phyloP scores from a whole-genome alignment of 2,888 invertebrate species.

The Abrostola triplasia region DNA sequence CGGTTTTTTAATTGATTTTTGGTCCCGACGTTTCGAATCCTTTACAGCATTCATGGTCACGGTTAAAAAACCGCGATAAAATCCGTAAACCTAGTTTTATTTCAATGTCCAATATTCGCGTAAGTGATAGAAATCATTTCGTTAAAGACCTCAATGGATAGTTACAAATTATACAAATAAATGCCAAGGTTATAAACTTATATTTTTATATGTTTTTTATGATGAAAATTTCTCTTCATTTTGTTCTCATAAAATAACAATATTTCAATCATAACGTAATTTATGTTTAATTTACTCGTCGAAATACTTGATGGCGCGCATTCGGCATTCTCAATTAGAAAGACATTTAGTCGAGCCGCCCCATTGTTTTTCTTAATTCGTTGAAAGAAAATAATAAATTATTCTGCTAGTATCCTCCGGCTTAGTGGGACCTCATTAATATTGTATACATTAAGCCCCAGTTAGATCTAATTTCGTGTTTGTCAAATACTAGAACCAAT shows the following conservation, averaged over 20 bases:
- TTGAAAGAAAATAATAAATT: slow-evolving; percentile 38
- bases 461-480: slow-evolving; percentile 9
- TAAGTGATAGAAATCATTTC: too few species aligned
- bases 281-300: slow-evolving; percentile 42
- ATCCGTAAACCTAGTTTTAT: too few species aligned
- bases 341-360: slow-evolving; percentile 24
- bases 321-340: slow-evolving; percentile 50
- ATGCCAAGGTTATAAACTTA: not conserved
- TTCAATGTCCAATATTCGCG: too few species aligned
- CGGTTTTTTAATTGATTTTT: too few species aligned
- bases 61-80: too few species aligned
- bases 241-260: slow-evolving; percentile 4
- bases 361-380: slow-evolving; percentile 40
- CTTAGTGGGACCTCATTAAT: slow-evolving; percentile 25
- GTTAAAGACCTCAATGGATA: too few species aligned
- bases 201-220: too few species aligned
- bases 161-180: not conserved
- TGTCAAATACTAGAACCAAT: slow-evolving; percentile 19
- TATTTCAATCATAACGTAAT: slow-evolving; percentile 46
- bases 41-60: too few species aligned
- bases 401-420: slow-evolving; percentile 27
- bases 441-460: slow-evolving; percentile 12
- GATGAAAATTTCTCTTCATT: too few species aligned
- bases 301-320: slow-evolving; percentile 39
- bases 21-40: too few species aligned